phyloP scores from a whole-genome alignment of 2,888 invertebrate genomes.

The Megaustenia siamemsis region DNA sequence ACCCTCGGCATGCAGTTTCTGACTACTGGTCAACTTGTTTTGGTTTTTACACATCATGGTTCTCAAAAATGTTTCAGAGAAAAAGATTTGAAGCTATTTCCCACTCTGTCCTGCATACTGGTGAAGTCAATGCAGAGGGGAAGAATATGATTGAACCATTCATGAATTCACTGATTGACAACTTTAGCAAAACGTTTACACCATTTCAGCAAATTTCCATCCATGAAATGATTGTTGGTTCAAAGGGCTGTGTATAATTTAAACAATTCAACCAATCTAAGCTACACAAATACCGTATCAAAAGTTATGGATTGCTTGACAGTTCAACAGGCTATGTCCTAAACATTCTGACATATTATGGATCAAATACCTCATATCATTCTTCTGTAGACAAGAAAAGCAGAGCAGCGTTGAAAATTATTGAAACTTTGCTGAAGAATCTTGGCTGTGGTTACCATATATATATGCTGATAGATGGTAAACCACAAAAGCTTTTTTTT shows the following conservation, averaged over 20 bases:
- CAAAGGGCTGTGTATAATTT: neutral
- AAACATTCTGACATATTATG: neutral
- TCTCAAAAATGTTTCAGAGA: too few species aligned
- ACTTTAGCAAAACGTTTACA: too few species aligned
- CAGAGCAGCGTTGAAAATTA: neutral
- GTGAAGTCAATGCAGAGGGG: too few species aligned
- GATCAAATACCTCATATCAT: neutral
- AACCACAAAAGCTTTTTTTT: neutral
- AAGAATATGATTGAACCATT: too few species aligned
- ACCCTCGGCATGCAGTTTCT: too few species aligned
- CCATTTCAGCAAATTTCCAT: neutral
- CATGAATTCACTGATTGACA: too few species aligned
- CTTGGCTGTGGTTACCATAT: neutral
- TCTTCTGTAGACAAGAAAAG: neutral
- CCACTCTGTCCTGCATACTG: too few species aligned
- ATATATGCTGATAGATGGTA: neutral
- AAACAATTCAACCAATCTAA: neutral
- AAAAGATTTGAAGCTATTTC: too few species aligned
- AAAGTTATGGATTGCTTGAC: neutral
- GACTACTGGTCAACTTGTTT: too few species aligned
- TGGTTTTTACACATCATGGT: too few species aligned
- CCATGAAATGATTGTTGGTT: neutral
- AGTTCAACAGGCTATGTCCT: neutral
- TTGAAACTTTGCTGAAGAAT: neutral
- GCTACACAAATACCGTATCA: neutral